These are phyloP conservation scores for Champsocephalus esox DNA, from an alignment of 2,797 vertebrate genomes.

Conservation along the genomic window DNA sequence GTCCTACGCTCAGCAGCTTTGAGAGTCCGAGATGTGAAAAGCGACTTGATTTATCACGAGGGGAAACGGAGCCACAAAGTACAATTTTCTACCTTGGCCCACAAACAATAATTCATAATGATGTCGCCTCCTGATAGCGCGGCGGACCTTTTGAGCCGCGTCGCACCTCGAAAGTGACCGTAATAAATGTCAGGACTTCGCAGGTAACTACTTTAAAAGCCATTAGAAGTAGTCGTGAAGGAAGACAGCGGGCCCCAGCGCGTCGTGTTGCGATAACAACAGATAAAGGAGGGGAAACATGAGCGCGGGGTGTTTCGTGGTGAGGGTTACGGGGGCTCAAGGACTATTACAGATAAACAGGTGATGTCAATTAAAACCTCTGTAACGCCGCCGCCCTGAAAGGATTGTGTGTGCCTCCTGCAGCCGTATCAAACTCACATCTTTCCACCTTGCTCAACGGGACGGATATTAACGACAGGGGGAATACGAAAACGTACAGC, in stretches of 20 bases:
- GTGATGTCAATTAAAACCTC: constrained; percentile 72
- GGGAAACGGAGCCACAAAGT: constrained; percentile 95
- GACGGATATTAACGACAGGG: constrained; percentile 48
- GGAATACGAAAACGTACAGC: constrained; percentile 45
- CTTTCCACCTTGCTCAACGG: constrained; percentile 32
- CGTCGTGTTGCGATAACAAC: constrained; percentile 90
- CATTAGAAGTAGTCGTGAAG: constrained; percentile 95
- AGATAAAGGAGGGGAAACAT: constrained; percentile 67
- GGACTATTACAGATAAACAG: constrained; percentile 76
- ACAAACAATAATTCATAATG: constrained; percentile 99
- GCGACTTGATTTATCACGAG: constrained; percentile 98
- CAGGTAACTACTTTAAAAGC: constrained; percentile 99
- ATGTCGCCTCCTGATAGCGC: constrained; percentile 94
- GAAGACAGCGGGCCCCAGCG: constrained; percentile 85
- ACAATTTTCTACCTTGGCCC: constrained; percentile 99
- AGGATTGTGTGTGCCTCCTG: constrained; percentile 2
- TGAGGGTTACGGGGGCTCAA: constrained; percentile 59
- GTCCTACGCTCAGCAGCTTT: constrained; percentile 94
- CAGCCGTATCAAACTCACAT: constrained; percentile 11
- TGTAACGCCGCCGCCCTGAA: not conserved
- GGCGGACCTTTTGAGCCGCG: constrained; percentile 88
- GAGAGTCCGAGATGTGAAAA: constrained; percentile 90
- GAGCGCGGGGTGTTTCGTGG: constrained; percentile 63
- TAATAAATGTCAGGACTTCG: constrained; percentile 96
- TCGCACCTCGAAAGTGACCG: constrained; percentile 90